A percentile compares a stretch with the other conserved stretches of the same genome.
phyloP scores from a whole-genome alignment of 2,797 vertebrate genomes.

The Brachyalestes nurse region DNA sequence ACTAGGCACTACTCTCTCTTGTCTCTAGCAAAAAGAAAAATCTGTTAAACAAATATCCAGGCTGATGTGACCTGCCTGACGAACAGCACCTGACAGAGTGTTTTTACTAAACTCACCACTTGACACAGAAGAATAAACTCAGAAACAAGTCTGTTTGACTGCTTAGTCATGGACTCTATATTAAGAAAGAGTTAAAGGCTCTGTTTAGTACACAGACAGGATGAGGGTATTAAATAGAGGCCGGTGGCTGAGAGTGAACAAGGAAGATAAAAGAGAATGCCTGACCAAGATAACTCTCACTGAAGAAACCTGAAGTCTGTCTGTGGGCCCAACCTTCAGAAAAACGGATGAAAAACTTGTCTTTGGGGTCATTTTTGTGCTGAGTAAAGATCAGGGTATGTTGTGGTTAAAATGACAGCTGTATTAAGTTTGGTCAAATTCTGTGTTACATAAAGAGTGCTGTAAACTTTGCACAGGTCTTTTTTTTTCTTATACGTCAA shows the following conservation, averaged over 20 bases:
- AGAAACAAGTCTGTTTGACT: neutral
- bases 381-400: too few relatives aligned
- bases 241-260: neutral
- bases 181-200: neutral
- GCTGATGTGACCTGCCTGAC: neutral
- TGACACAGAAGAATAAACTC: neutral
- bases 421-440: too few relatives aligned
- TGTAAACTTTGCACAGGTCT: too few relatives aligned
- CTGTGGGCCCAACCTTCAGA: neutral
- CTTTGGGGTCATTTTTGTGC: too few relatives aligned
- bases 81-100: neutral
- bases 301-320: neutral
- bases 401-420: too few relatives aligned
- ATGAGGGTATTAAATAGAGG: neutral
- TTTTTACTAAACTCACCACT: conserved; percentile 4
- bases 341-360: too few relatives aligned
- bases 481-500: too few relatives aligned
- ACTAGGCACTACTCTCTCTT: neutral
- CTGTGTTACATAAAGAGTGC: too few relatives aligned
- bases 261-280: neutral
- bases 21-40: neutral
- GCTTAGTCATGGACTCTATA: neutral
- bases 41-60: neutral
- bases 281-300: neutral
- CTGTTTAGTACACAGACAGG: conserved; percentile 10